These are phyloP conservation scores for Brassicogethes aeneus DNA, from an alignment of 2,888 invertebrate species.

Conservation along the genomic window DNA sequence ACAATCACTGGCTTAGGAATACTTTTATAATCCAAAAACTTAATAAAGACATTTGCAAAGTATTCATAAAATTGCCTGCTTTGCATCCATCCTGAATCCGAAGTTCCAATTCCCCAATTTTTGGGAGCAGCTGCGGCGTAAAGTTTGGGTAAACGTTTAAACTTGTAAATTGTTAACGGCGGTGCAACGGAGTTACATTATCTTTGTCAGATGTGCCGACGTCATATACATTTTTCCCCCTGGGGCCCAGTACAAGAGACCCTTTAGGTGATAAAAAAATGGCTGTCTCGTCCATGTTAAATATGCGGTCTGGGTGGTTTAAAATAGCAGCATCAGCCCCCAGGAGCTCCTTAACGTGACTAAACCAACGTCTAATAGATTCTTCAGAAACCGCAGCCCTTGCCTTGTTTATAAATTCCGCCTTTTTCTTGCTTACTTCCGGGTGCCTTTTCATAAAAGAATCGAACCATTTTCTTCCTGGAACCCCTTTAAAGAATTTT, in stretches of 20 bases:
- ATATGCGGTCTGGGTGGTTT: constrained; percentile 6
- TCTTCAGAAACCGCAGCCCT: constrained; percentile 9
- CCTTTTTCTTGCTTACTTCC: constrained; percentile 6
- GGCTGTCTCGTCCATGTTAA: constrained; percentile 13
- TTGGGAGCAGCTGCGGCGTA: constrained; percentile 4
- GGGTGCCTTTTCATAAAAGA: constrained; percentile 11
- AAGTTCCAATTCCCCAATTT: constrained; percentile 10
- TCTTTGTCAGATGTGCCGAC: constrained; percentile 9
- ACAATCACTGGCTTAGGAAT: constrained; percentile 8
- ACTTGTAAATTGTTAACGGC: constrained; percentile 9
- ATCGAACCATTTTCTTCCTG: constrained; percentile 11
- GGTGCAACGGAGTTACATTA: constrained; percentile 12
- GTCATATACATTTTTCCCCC: constrained; percentile 8
- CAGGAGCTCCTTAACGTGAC: constrained; percentile 8
- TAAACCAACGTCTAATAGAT: constrained; percentile 10
- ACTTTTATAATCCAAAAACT: constrained; percentile 5
- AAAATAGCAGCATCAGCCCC: constrained; percentile 5
- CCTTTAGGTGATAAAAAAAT: constrained; percentile 12
- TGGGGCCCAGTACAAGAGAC: constrained; percentile 7
- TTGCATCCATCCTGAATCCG: constrained; percentile 14
- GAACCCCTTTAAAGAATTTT: too few relatives aligned
- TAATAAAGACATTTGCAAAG: constrained; percentile 7
- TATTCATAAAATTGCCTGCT: too few relatives aligned
- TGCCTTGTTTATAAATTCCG: constrained; percentile 9
- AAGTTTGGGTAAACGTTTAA: constrained; percentile 7